Conservation (phyloP, 2,888 invertebrate genomes). For the Thumatha senex region DNA sequence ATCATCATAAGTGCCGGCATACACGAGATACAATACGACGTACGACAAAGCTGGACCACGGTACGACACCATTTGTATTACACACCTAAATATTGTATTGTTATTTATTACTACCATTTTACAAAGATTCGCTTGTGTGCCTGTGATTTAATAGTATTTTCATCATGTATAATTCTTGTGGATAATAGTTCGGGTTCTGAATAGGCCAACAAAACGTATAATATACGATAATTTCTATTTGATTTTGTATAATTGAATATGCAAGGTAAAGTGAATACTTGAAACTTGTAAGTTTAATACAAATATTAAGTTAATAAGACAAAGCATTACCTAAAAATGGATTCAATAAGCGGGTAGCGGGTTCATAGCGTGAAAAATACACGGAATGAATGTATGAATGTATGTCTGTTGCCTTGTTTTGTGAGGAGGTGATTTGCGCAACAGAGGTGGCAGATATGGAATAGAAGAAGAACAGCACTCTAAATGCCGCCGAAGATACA, state of each 20-base stretch:
- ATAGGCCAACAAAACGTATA: conserved; percentile 23
- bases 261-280: not conserved
- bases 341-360: too few species aligned
- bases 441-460: too few species aligned
- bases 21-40: conserved; percentile 49
- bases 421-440: too few species aligned
- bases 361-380: too few species aligned
- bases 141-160: conserved; percentile 44
- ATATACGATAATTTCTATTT: conserved; percentile 35
- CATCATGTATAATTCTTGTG: conserved; percentile 40
- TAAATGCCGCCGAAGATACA: too few species aligned
- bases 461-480: too few species aligned
- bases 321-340: too few species aligned
- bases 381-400: too few species aligned
- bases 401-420: too few species aligned
- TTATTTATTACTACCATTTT: conserved; percentile 42
- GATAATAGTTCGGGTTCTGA: conserved; percentile 36
- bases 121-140: conserved; percentile 42
- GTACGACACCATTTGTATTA: conserved; percentile 41
- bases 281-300: not conserved
- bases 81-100: conserved; percentile 48
- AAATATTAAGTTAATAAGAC: not conserved
- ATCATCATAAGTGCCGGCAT: conserved; percentile 73
- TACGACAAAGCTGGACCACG: conserved; percentile 20
- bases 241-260: conserved; percentile 11